These are phyloP conservation scores for Gymnodraco acuticeps DNA, from an alignment of 2,797 vertebrate genomes.

Conservation along the genomic window DNA sequence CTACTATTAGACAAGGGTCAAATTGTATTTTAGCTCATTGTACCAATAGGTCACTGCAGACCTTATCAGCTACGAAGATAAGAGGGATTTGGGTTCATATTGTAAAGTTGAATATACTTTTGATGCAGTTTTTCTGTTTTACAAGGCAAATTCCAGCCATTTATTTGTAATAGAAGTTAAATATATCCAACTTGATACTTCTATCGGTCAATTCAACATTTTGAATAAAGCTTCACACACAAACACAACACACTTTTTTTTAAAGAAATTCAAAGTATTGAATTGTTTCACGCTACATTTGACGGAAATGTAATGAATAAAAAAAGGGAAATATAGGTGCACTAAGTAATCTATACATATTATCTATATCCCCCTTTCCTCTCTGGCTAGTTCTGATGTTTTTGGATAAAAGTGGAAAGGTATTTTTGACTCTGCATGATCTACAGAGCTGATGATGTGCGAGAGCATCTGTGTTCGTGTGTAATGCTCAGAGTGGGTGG, in stretches of 20 bases:
- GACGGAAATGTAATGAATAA: not conserved
- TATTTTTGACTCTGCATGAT: slow-evolving; percentile 13
- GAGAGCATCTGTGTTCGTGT: slow-evolving; percentile 39
- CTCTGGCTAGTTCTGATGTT: not conserved
- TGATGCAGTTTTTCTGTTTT: not conserved
- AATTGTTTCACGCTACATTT: not conserved
- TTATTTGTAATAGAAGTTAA: not conserved
- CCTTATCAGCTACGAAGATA: not conserved
- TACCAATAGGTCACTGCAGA: not conserved
- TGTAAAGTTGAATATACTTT: not conserved
- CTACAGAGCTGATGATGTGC: slow-evolving; percentile 21
- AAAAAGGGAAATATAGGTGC: not conserved
- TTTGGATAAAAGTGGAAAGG: not conserved
- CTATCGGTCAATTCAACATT: not conserved
- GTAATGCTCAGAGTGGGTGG: slow-evolving; percentile 34
- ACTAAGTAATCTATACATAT: not conserved
- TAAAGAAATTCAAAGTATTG: not conserved
- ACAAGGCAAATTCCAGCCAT: not conserved
- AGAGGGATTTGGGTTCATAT: not conserved
- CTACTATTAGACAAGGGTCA: slow-evolving; percentile 33
- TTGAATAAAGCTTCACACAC: not conserved
- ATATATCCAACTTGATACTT: not conserved
- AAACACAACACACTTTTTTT: not conserved
- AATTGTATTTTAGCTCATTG: slow-evolving; percentile 19
- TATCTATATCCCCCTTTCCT: no score